Base-by-base conservation (phyloP, 2,888 invertebrate genomes). In the Apodemia zela region DNA sequence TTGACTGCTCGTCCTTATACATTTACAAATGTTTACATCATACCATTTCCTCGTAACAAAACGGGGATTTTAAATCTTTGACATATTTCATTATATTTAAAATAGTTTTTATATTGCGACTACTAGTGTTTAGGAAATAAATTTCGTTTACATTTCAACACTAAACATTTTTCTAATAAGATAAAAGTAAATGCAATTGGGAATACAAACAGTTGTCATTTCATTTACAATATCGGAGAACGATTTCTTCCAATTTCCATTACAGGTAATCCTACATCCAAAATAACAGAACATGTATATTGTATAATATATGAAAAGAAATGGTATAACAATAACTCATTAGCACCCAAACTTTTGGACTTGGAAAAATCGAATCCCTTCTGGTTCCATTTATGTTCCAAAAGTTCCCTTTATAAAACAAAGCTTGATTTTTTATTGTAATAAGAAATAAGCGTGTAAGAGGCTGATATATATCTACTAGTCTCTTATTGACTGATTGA, bases 121-220 rank as follows among this genome's bases (percentile, higher is more conserved):
- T 54, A 25, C 1, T 15, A 25, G 54, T 25, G 21, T 54, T 25
- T 25, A 54, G 21, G 21, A 54, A 54, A 54, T 21, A 54, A 54
- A 25, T 35, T 59, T 35, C 25, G 33, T 59, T 59, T 35, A 59
- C n/a, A 35, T 42, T 57, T 58, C 59, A 59, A 64, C n/a, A 59
- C 47, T 29, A 62, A 51, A 45, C 54, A 54, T 25, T 54, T 54
- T 54, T 54, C 54, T 54, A 54, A 17, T 47, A 45, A n/a, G 49
- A 49, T 11, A 21, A 54, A 54, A 54, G 54, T 54, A 54, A 54
- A 54, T 54, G 54, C 25, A 54, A 21, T 54, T 25, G 6, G 25
- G 13, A 54, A 54, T 21, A 54, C 25, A 54, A 54, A 25, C 25
- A 25, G 13, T 13, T 15, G 54, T 54, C 54, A 25, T 25, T 25